Evolutionary conservation across 2,888 invertebrate species (phyloP), one percentile per base, ranked within the genome.

Genomic region (Litoditis marina): DNA sequence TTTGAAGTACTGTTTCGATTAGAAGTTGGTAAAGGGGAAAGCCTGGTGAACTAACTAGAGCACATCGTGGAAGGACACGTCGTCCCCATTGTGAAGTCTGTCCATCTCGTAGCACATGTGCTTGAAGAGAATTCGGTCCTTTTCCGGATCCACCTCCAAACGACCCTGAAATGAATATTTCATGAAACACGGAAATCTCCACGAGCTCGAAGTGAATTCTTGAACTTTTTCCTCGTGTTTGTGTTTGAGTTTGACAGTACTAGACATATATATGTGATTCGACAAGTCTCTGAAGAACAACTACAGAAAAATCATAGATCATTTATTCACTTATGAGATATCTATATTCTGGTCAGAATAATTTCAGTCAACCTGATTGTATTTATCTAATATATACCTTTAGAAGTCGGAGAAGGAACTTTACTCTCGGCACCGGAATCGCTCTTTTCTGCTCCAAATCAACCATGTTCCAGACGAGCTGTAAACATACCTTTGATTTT

Each of bases 51-150:
- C 87, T 85, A 85, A 94, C 95, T 94, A 96, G 73, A 98, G 90
- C 53, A 98, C 96, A 85, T 99, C 98, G 83, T 99, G 98, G 84
- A 99, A 99, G 4, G 96, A 96, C 27, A 99, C 98, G 84, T 98
- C 94, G 85, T 95, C 94, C 0, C 95, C 95, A 84, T 94, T 94
- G 83, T 96, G 94, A 8, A 98, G 86, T 69, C 93, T 88, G 84
- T 99, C 96, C 70, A 99, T 87, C 84, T 99, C 98, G 81, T 96
- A 96, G 84, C 96, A 96, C 98, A 99, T 98, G 85, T 99, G 96
- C 83, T 98, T 98, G 85, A 98, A 98, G 13, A 99, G 87, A 27
- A 96, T 87, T 2, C 94, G 88, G 85, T 98, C 98, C 83, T 94
- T 95, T 82, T 93, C 94, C 0, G 95, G 92, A 86, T 98, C 96